These are phyloP conservation scores for Artemisiospiza belli DNA, from an alignment of 2,113 vertebrate species.

Conservation along the genomic window DNA sequence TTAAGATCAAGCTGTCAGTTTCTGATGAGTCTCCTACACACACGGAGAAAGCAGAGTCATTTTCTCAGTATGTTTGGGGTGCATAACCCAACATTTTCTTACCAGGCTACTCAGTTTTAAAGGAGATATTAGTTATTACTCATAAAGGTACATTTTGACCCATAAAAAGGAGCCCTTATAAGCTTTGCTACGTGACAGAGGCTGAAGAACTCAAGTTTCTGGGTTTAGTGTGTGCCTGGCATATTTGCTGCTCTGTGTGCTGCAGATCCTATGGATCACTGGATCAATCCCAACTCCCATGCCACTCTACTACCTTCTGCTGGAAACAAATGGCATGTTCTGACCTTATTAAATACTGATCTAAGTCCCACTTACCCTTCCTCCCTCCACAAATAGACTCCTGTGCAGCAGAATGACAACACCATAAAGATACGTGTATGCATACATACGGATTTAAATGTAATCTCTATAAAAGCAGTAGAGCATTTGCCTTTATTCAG, in stretches of 20 bases:
- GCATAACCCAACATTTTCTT: not conserved
- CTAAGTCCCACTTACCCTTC: not conserved
- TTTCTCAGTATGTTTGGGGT: not conserved
- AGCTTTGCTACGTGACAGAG: not conserved
- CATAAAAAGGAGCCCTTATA: not conserved
- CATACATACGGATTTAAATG: not conserved
- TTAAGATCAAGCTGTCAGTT: not conserved
- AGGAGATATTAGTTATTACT: not conserved
- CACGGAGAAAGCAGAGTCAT: not conserved
- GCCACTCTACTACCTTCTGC: not conserved
- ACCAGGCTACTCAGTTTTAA: not conserved
- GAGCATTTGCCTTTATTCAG: not conserved
- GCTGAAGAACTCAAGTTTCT: not conserved
- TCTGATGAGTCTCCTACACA: not conserved
- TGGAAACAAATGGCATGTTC: not conserved
- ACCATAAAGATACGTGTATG: not conserved
- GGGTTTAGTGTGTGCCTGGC: not conserved
- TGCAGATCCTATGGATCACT: not conserved
- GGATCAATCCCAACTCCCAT: not conserved
- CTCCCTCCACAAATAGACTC: not conserved
- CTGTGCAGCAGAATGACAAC: not conserved
- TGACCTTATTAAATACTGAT: not conserved
- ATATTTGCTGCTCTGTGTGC: not conserved
- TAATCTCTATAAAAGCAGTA: not conserved
- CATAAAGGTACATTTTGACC: not conserved